Conservation (phyloP, 2,113 vertebrate genomes). For the Gymnogyps californianus region DNA sequence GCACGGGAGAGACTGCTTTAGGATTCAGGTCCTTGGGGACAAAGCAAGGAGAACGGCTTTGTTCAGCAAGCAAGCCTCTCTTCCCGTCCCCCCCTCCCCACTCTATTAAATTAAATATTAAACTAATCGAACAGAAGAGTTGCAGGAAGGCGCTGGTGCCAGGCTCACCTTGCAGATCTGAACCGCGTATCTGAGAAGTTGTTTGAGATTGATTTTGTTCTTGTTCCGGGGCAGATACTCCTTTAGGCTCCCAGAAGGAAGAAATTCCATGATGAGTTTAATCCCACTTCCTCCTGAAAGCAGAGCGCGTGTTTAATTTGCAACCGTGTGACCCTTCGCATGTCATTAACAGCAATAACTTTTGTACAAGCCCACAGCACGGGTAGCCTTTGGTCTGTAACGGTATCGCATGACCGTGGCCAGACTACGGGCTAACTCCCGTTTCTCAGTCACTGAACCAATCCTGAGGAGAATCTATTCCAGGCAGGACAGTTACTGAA, state of each 20-base stretch:
- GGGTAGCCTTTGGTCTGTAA: rapidly evolving
- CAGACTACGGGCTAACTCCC: not conserved
- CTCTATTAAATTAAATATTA: no score
- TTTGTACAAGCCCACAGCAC: not conserved
- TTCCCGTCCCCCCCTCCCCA: no score
- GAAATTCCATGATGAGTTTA: constrained; percentile 98
- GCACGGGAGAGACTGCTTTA: rapidly evolving
- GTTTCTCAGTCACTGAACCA: not conserved
- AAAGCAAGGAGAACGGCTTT: not conserved
- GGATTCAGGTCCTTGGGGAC: not conserved
- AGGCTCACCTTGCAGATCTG: constrained; percentile 91
- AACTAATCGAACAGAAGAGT: not conserved
- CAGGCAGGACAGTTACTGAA: not conserved
- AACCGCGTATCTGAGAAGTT: constrained; percentile 85
- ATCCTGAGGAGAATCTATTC: not conserved
- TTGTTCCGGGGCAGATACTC: constrained; percentile 92
- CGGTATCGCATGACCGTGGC: rapidly evolving
- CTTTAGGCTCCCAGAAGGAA: constrained; percentile 94
- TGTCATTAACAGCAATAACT: not conserved
- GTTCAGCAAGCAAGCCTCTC: no score
- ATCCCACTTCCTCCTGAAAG: constrained; percentile 86
- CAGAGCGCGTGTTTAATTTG: not conserved
- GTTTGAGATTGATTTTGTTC: constrained; percentile 81
- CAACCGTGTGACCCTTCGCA: not conserved
- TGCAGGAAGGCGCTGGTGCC: not conserved